phyloP scores from a whole-genome alignment of 2,888 invertebrate species.

The Girardia tigrina region DNA sequence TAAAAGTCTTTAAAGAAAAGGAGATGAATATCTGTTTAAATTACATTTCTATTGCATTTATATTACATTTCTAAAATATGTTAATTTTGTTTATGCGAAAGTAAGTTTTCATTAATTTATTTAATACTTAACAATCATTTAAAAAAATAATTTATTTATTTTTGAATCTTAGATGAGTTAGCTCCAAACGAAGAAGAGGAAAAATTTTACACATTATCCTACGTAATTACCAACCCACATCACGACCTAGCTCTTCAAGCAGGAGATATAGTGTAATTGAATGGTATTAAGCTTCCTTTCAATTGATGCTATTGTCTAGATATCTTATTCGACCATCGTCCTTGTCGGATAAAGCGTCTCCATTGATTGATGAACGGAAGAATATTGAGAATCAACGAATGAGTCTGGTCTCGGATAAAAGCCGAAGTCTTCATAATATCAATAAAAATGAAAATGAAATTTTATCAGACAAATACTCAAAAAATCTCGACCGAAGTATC shows the following conservation, averaged over 20 bases:
- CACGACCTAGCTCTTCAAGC: constrained; percentile 86
- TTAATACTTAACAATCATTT: no score
- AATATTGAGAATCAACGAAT: not conserved
- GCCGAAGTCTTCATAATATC: not conserved
- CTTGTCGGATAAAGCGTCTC: constrained; percentile 54
- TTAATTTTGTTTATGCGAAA: no score
- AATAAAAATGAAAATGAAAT: not conserved
- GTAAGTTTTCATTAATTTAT: no score
- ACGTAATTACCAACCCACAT: constrained; percentile 92
- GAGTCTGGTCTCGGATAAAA: not conserved
- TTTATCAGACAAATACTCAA: not conserved
- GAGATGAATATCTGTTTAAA: no score
- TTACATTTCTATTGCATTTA: no score
- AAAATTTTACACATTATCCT: constrained; percentile 78
- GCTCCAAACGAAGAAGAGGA: constrained; percentile 56
- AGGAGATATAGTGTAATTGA: constrained; percentile 74
- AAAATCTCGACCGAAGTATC: not conserved
- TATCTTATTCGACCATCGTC: constrained; percentile 83
- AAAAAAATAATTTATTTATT: not conserved
- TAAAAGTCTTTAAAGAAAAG: no score
- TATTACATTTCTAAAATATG: no score
- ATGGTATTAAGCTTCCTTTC: no score
- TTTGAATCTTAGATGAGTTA: not conserved
- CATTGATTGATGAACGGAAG: constrained; percentile 45
- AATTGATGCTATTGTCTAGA: constrained; percentile 55